Evolutionary conservation across 2,113 vertebrate species (phyloP), one percentile per base, ranked within the genome.

Genomic region (Butorides virescens): DNA sequence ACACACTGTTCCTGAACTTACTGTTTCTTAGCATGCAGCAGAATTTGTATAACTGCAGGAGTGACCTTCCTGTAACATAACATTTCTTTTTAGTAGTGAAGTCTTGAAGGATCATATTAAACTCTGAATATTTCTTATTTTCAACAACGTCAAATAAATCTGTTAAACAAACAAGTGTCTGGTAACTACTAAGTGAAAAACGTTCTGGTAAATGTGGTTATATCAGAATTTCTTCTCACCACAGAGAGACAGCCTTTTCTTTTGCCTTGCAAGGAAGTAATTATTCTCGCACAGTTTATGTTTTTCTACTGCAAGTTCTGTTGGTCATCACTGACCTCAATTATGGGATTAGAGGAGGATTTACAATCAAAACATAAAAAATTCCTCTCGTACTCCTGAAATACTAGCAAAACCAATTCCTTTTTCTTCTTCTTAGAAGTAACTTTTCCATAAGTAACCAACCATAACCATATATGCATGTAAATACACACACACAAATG

Each of bases 261-360:
- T 92, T 36, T 93, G 80, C 84, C 70, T 94, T 95, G 52, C 50
- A 92, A 87, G 37, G 61, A 92, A 92, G n/a, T 58, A 70, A 84
- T 91, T 67, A 74, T 25, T 95, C 83, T 84, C 87, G 47, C 37
- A 87, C n/a, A 75, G 65, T 55, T 74, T 15, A 52, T 68, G 34
- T 56, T 92, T 81, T 89, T 39, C 61, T 81, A 67, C 34, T 85
- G 52, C 39, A 92, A 81, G 52, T 89, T 89, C 52, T 89, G 90
- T 62, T 92, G 71, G 47, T 59, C 10, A 4, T 55, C 23, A 50
- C 17, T 74, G 86, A 86, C 72, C 50, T 84, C 72, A 55, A 10
- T 61, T 66, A 90, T 5, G 22, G 46, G 63, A 86, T 77, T 56
- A 92, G n/a, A 86, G 39, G 2, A 90, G 47, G 20, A 80, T 55